These are phyloP conservation scores for Cyclophora albipunctata DNA, from an alignment of 2,888 invertebrate species.

Conservation along the genomic window DNA sequence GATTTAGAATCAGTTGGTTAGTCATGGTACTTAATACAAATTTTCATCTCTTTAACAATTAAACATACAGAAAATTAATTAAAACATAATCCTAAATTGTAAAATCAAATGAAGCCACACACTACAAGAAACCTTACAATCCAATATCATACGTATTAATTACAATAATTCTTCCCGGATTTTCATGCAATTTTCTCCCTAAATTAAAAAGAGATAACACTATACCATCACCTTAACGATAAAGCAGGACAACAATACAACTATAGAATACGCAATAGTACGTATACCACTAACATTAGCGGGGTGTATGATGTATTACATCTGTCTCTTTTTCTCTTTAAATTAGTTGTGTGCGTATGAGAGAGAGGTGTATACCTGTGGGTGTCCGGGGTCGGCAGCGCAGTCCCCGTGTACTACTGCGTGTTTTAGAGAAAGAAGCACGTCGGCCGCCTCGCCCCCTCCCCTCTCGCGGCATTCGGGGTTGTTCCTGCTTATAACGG, in stretches of 20 bases:
- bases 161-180: conserved; percentile 41
- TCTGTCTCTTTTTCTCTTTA: conserved; percentile 1
- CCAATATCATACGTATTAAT: conserved; percentile 41
- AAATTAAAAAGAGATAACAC: conserved; percentile 2
- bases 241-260: too few relatives aligned
- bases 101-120: conserved; percentile 6
- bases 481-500: conserved; percentile 49
- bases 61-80: too few relatives aligned
- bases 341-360: conserved; percentile 7
- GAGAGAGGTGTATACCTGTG: conserved; percentile 59
- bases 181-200: conserved; percentile 21
- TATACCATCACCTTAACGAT: too few relatives aligned
- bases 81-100: too few relatives aligned
- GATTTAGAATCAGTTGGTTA: too few relatives aligned
- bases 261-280: too few relatives aligned
- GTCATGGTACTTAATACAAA: too few relatives aligned
- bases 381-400: conserved; percentile 65
- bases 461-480: conserved; percentile 74
- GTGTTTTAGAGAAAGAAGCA: conserved; percentile 89
- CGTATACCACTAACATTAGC: too few relatives aligned
- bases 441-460: conserved; percentile 88
- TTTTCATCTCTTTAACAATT: too few relatives aligned
- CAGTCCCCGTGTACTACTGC: conserved; percentile 88
- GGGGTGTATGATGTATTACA: not conserved
- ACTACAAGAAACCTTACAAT: conserved; percentile 30